These are phyloP conservation scores for Melanophora roralis DNA, from an alignment of 2,888 invertebrate species.

Conservation along the genomic window DNA sequence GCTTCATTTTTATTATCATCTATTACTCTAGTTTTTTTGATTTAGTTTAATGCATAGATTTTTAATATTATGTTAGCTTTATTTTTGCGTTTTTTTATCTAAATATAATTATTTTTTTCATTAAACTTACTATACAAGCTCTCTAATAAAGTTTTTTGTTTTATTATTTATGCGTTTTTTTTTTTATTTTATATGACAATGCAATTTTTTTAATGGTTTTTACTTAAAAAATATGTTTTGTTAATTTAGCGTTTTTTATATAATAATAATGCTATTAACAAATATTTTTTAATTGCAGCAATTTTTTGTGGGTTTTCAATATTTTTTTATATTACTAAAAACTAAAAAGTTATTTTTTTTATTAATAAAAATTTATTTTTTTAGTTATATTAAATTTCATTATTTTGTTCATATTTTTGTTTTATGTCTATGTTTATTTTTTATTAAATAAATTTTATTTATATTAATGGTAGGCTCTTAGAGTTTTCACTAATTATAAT, in stretches of 20 bases:
- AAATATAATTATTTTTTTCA: conserved; percentile 53
- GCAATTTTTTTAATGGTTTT: conserved; percentile 60
- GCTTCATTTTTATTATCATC: conserved; percentile 60
- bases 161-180: conserved; percentile 57
- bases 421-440: conserved; percentile 48
- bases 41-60: conserved; percentile 49
- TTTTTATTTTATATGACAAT: conserved; percentile 33
- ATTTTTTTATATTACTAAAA: conserved; percentile 48
- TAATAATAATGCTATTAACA: conserved; percentile 62
- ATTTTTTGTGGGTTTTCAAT: conserved; percentile 56
- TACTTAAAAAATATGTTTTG: conserved; percentile 61
- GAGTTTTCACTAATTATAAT: conserved; percentile 53
- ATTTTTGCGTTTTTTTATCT: conserved; percentile 27
- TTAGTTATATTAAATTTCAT: conserved; percentile 53
- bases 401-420: conserved; percentile 36
- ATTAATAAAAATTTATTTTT: conserved; percentile 57
- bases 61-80: conserved; percentile 45
- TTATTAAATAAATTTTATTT: conserved; percentile 51
- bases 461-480: conserved; percentile 51
- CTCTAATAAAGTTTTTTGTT: conserved; percentile 66
- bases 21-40: conserved; percentile 56
- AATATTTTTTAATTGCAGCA: conserved; percentile 61
- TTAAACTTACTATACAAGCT: conserved; percentile 74
- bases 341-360: conserved; percentile 58
- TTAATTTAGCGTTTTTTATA: conserved; percentile 48